These are phyloP conservation scores for Coregonus suidteri DNA, from an alignment of 2,797 vertebrate species.

Conservation along the genomic window DNA sequence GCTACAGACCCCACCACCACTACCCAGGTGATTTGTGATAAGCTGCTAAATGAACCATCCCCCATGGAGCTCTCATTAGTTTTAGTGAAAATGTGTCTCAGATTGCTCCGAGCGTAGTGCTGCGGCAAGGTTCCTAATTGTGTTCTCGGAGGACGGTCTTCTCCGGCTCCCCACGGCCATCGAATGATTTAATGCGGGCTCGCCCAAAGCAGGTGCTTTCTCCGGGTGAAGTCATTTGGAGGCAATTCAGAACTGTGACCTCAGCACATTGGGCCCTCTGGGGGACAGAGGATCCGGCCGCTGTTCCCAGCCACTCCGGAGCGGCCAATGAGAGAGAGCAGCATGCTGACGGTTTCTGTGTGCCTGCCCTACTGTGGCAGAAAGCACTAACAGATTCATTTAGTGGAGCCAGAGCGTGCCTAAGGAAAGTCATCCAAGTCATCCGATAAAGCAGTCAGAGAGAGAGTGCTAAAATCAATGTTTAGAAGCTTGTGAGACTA, in stretches of 20 bases:
- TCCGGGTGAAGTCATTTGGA: slow-evolving; percentile 76
- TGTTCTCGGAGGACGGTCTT: slow-evolving; percentile 57
- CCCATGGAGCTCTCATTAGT: slow-evolving; percentile 41
- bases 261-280: slow-evolving; percentile 74
- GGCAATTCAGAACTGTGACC: slow-evolving; percentile 79
- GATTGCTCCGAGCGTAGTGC: slow-evolving; percentile 23
- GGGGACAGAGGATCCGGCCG: slow-evolving; percentile 71
- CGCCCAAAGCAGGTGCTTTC: slow-evolving; percentile 77
- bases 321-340: slow-evolving; percentile 66
- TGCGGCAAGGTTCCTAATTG: slow-evolving; percentile 48
- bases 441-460: slow-evolving; percentile 46
- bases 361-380: slow-evolving; percentile 58
- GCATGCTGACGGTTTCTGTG: slow-evolving; percentile 62
- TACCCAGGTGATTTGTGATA: slow-evolving; percentile 30
- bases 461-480: slow-evolving; percentile 13
- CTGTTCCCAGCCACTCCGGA: slow-evolving; percentile 62
- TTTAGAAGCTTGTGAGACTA: slow-evolving; percentile 29
- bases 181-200: slow-evolving; percentile 74
- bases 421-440: slow-evolving; percentile 62
- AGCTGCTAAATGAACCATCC: slow-evolving; percentile 46
- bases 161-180: slow-evolving; percentile 55
- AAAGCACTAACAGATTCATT: slow-evolving; percentile 63
- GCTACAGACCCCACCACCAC: slow-evolving; percentile 36
- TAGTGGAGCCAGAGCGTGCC: slow-evolving; percentile 51
- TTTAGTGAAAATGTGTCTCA: slow-evolving; percentile 26